phyloP scores from a whole-genome alignment of 2,113 vertebrate species.

The Ictidomys tridecemlineatus region DNA sequence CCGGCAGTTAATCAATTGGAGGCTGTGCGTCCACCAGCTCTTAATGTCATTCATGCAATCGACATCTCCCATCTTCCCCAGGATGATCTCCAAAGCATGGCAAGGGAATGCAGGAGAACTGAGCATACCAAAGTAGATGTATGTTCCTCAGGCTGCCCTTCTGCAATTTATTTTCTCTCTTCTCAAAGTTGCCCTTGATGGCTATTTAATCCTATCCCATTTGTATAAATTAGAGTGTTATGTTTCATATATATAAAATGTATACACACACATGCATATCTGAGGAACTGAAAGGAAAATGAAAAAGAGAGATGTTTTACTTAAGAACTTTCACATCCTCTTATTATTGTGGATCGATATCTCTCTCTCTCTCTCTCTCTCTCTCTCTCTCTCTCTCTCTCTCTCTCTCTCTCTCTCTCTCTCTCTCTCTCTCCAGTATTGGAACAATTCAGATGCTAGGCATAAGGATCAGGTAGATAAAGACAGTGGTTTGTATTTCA shows the following conservation, averaged over 20 bases:
- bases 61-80: neutral
- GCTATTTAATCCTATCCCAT: neutral
- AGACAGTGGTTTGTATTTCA: neutral
- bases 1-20: neutral
- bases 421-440: neutral
- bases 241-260: neutral
- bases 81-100: neutral
- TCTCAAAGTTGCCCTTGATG: neutral
- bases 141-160: neutral
- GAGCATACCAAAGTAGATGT: neutral
- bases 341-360: neutral
- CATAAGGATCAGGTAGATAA: neutral
- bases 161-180: neutral
- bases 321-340: neutral
- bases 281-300: neutral
- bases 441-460: neutral
- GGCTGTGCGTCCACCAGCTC: neutral
- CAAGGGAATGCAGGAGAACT: neutral
- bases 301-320: neutral
- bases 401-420: neutral
- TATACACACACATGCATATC: neutral
- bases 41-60: neutral
- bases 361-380: too few relatives aligned
- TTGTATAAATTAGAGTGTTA: neutral
- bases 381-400: too few relatives aligned